A percentile compares a stretch with the other conserved stretches of the same genome.
phyloP scores from a whole-genome alignment of 2,113 vertebrate species.

The Lampris megalopsis region DNA sequence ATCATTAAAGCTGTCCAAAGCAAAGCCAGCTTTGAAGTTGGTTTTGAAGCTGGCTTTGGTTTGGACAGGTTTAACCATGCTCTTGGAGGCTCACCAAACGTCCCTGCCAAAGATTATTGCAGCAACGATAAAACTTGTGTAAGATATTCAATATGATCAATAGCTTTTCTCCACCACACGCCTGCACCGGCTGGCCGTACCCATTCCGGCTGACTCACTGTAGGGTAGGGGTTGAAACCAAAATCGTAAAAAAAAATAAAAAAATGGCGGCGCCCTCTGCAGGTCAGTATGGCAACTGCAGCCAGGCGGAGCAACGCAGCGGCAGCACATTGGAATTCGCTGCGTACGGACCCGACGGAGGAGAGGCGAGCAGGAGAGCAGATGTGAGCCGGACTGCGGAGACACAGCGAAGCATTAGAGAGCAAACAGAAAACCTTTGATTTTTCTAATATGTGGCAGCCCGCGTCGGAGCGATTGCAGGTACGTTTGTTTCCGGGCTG shows the following conservation, averaged over 20 bases:
- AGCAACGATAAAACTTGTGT: conserved; percentile 31
- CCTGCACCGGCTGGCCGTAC: conserved; percentile 3
- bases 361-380: conserved; percentile 73
- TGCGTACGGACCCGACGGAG: conserved; percentile 59
- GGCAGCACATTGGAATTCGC: conserved; percentile 62
- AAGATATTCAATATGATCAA: conserved; percentile 28
- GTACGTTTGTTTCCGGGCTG: conserved; percentile 73
- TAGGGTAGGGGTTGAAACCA: neutral
- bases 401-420: conserved; percentile 57
- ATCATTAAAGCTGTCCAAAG: too few relatives aligned
- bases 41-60: too few relatives aligned
- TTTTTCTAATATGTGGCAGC: conserved; percentile 91
- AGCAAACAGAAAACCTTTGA: conserved; percentile 57
- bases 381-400: conserved; percentile 82
- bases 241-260: neutral
- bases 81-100: conserved; percentile 8
- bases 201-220: conserved; percentile 31
- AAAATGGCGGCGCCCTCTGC: conserved; percentile 66
- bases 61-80: too few relatives aligned
- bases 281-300: conserved; percentile 35
- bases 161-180: conserved; percentile 41
- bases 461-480: conserved; percentile 95
- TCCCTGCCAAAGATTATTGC: conserved; percentile 18
- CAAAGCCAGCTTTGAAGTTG: too few relatives aligned
- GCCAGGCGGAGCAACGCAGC: conserved; percentile 86